Evolutionary conservation across 2,113 vertebrate genomes (phyloP), one percentile per base, ranked within the genome.

Genomic region (Aptenodytes forsteri): DNA sequence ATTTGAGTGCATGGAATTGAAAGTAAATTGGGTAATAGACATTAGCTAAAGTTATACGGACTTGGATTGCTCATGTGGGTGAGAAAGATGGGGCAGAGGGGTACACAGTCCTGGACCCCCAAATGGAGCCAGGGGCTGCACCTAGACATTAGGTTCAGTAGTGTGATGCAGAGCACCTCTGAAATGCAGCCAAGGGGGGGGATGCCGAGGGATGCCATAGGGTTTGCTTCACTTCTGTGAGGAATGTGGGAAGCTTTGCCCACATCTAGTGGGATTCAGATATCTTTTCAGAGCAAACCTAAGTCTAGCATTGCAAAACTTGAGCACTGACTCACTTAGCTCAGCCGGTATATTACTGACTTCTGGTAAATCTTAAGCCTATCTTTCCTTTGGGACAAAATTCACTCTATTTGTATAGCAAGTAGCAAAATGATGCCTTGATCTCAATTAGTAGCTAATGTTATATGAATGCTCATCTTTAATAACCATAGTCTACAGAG

Each of bases 351-450:
- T 67, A 70, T 71, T 83, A 95, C 59, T 49, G 44, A 64, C 11
- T 77, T 73, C 40, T 73, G 42, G 47, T 90, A 93, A 92, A 86
- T 78, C n/a, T 83, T 72, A 75, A 87, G 23, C 7, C 47, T 82
- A 11, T 78, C 47, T 96, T 82, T 87, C 62, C 83, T 89, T 47
- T 44, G 86, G 73, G 72, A 78, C 8, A 87, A 79, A 79, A 91
- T 55, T 82, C 47, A 71, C 44, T 76, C 52, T 87, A 84, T 56
- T 96, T 93, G 46, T 65, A 87, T 14, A 89, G 25, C 18, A 93
- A 83, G 40, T 62, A 91, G 61, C 16, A 93, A 97, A 96, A 89
- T 14, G 38, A 95, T 79, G 32, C 55, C 85, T 92, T 91, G 79
- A 93, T 93, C 76, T 88, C 86, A 88, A 90, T 88, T 67, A 94